Evolutionary conservation across 2,113 vertebrate species (phyloP), one percentile per base, ranked within the genome.

Genomic region (Vulpes lagopus): DNA sequence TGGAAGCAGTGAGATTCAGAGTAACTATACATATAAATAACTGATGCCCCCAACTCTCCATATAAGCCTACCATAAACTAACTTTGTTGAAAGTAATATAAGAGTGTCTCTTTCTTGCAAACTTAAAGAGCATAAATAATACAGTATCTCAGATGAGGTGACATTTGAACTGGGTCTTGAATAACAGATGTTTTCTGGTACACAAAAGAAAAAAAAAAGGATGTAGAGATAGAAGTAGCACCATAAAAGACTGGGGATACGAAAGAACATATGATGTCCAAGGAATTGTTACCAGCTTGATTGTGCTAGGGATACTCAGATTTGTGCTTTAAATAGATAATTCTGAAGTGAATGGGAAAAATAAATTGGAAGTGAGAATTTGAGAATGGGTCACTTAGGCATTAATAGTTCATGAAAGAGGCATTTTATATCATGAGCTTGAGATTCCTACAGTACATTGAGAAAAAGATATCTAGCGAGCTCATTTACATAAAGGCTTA

Each of bases 41-140:
- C 92, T 89, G 10, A 81, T 85, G 27, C 4, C 5, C 22, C 9
- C 38, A 81, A 65, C 0, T 7, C 19, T 84, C 15, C 14, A 27
- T 53, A 25, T 65, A 87, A 25, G 8, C 14, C 86, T 27, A 62
- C 25, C 11, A 89, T 84, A 78, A 92, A 87, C 32, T 74, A 94
- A 69, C 11, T 59, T 38, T 92, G 20, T 53, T 73, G 55, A 57
- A 11, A 78, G 8, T 80, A 55, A 95, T 73, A 65, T 64, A 71
- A 91, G 25, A 87, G 62, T 51, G 19, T 73, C 16, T 38, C 60
- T 79, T 73, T 38, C 30, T 15, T 93, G 38, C 0, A 82, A 93
- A 89, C 8, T 55, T 73, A 79, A 93, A 78, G 35, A 91, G 0
- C 62, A 86, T 93, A 23, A 96, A 81, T 76, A 92, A 96, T 60